Percentiles rank a stretch among this genome's conserved stretches.
phyloP scores from a whole-genome alignment of 1,140 invertebrate species.

The Listronotus oregonensis region DNA sequence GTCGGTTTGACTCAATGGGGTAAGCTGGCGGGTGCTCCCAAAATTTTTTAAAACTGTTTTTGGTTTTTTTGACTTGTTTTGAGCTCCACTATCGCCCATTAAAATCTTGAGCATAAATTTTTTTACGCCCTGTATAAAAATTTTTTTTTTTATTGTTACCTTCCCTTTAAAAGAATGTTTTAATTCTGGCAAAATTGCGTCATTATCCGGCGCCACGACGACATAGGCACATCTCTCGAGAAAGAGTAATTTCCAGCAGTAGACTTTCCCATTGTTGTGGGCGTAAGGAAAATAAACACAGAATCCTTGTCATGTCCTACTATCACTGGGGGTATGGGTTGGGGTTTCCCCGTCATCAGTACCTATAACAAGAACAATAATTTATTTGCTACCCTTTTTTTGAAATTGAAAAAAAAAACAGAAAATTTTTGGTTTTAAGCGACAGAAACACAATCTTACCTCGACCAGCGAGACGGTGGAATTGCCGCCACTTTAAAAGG shows the following conservation, averaged over 20 bases:
- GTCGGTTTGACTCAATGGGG: no score
- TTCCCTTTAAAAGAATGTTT: conserved; percentile 80
- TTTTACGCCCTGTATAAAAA: no score
- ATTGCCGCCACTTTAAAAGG: conserved; percentile 96
- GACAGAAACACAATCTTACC: conserved; percentile 59
- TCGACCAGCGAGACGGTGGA: conserved; percentile 89
- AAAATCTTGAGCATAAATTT: no score
- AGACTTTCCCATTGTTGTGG: conserved; percentile 94
- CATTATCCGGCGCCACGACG: conserved; percentile 91
- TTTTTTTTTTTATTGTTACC: no score
- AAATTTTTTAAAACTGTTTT: no score
- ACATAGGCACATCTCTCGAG: conserved; percentile 93
- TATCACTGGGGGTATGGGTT: conserved; percentile 91
- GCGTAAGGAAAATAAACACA: conserved; percentile 89
- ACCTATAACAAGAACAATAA: conserved; percentile 49
- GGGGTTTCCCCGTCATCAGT: conserved; percentile 95
- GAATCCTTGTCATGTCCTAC: conserved; percentile 95
- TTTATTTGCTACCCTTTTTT: no score
- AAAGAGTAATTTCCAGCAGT: conserved; percentile 90
- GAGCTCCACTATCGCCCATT: no score
- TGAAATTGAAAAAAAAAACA: no score
- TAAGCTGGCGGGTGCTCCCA: no score
- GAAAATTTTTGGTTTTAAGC: no score
- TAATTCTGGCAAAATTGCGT: conserved; percentile 79
- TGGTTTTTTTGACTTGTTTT: no score